A percentile compares a stretch with the other conserved stretches of the same genome.
phyloP scores from a whole-genome alignment of 2,888 invertebrate species.

The Archips crataeganus region DNA sequence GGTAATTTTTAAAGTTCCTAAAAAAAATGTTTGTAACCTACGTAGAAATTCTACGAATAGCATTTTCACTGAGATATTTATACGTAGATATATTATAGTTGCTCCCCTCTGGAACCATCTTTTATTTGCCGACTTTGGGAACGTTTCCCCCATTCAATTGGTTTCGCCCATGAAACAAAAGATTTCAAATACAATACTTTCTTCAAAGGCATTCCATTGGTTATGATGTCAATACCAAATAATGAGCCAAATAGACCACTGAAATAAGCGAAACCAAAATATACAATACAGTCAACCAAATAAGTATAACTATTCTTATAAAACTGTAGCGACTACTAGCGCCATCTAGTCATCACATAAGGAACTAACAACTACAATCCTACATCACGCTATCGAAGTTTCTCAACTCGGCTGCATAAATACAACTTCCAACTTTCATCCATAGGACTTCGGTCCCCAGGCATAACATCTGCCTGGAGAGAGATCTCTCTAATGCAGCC shows the following conservation, averaged over 20 bases:
- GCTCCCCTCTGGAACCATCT: neutral
- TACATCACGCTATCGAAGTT: too few species aligned
- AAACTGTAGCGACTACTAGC: too few species aligned
- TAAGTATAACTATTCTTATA: too few species aligned
- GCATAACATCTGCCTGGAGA: too few species aligned
- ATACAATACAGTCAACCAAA: too few species aligned
- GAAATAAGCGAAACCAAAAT: neutral
- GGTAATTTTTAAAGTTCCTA: too few species aligned
- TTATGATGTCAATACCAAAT: neutral
- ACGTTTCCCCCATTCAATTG: neutral
- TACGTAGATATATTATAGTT: neutral
- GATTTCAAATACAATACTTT: conserved; percentile 2
- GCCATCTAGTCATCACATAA: too few species aligned
- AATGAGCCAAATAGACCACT: neutral
- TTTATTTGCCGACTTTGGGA: neutral
- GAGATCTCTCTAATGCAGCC: too few species aligned
- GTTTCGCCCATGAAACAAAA: conserved; percentile 4
- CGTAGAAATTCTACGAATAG: neutral
- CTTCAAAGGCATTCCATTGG: neutral
- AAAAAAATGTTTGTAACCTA: neutral
- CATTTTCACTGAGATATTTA: neutral
- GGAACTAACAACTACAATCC: too few species aligned
- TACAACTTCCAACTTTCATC: too few species aligned
- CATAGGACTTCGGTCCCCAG: too few species aligned
- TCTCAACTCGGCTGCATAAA: too few species aligned